Percentiles rank a stretch among this genome's conserved stretches.
These are phyloP conservation scores for Adelges cooleyi DNA, from an alignment of 1,140 invertebrate species.

Conservation along the genomic window DNA sequence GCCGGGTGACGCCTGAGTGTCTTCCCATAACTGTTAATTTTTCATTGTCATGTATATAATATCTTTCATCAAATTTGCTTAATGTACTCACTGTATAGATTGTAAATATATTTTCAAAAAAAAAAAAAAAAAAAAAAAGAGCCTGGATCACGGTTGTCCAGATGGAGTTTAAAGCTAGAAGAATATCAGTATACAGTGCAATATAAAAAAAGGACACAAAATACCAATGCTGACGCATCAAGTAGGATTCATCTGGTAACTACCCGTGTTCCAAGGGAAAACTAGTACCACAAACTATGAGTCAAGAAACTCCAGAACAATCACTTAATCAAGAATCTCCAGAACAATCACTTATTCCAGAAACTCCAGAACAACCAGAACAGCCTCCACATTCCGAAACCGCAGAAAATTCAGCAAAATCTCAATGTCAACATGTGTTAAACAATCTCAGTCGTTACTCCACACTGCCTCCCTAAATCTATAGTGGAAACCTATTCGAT, in stretches of 20 bases:
- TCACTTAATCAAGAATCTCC: neutral
- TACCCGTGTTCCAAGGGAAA: too few species aligned
- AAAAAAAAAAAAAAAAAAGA: too few species aligned
- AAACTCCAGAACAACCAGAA: neutral
- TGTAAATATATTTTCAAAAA: too few species aligned
- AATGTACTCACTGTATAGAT: too few species aligned
- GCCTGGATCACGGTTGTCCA: conserved; percentile 39
- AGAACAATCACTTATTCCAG: neutral
- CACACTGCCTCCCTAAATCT: too few species aligned
- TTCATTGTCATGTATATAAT: too few species aligned
- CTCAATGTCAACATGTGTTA: too few species aligned
- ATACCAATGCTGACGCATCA: conserved; percentile 35
- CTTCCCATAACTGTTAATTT: too few species aligned
- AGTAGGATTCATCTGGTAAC: neutral
- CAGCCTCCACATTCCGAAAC: neutral
- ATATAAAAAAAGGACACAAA: conserved; percentile 38
- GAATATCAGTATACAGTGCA: conserved; percentile 40
- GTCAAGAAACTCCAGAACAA: neutral
- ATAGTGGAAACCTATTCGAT: neutral
- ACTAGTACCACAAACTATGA: too few species aligned
- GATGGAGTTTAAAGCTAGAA: conserved; percentile 43
- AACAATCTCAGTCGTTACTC: too few species aligned
- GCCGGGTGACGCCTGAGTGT: too few species aligned
- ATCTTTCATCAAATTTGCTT: too few species aligned
- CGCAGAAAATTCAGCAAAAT: neutral